phyloP scores from a whole-genome alignment of 2,797 vertebrate species.

The Dromococcyx pavoninus region DNA sequence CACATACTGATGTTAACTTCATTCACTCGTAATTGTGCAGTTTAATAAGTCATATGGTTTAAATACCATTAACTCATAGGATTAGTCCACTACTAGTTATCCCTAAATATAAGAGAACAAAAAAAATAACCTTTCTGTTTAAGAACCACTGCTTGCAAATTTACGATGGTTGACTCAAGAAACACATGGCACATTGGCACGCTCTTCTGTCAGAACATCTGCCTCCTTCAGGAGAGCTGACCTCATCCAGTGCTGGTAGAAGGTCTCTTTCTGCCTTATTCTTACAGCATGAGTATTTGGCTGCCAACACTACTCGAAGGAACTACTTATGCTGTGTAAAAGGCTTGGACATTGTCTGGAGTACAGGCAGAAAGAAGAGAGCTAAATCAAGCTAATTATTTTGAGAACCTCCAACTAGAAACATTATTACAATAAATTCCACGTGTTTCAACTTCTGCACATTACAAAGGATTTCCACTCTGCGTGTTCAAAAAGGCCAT shows the following conservation, averaged over 20 bases:
- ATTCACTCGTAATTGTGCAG: background rate
- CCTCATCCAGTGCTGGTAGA: constrained; percentile 12
- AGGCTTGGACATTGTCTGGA: background rate
- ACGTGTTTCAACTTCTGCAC: background rate
- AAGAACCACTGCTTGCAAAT: constrained; percentile 38
- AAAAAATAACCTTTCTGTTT: background rate
- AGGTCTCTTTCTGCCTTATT: constrained; percentile 11
- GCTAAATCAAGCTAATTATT: constrained; percentile 64
- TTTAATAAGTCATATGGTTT: constrained; percentile 14
- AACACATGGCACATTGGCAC: background rate
- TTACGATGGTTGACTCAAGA: background rate
- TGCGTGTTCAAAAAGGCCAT: background rate
- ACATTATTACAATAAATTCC: constrained; percentile 29
- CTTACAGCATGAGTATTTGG: background rate
- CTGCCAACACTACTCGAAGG: background rate
- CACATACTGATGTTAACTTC: background rate
- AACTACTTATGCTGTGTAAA: constrained; percentile 32
- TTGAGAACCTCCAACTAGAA: constrained; percentile 42
- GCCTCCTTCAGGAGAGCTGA: constrained; percentile 40
- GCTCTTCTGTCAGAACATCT: constrained; percentile 30
- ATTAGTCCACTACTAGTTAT: constrained; percentile 32
- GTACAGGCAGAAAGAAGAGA: background rate
- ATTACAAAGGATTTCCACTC: background rate
- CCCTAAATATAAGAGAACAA: background rate
- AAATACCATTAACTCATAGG: constrained; percentile 7